Evolutionary conservation across 2,888 invertebrate genomes (phyloP), one percentile per base, ranked within the genome.

Genomic region (Pantelozetes paolii): DNA sequence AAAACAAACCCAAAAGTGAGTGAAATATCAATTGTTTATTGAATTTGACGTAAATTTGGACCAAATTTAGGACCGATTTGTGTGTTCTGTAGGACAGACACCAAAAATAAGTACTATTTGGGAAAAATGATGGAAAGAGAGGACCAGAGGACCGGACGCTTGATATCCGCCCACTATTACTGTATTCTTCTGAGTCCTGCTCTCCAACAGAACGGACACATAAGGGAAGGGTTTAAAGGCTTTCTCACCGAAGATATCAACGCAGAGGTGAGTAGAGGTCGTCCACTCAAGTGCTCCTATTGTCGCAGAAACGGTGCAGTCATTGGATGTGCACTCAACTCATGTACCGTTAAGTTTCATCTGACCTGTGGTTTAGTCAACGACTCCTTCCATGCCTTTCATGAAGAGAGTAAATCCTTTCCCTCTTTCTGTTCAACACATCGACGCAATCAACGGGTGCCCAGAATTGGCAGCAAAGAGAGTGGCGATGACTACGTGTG

Each of bases 281-380:
- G n/a, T 23, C 50, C 26, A n/a, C 50, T 73, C 9, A 32, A n/a
- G 20, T 73, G 73, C 32, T 48, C 28, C 36, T 73, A 73, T 57
- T 73, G 73, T 69, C 30, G n/a, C 2, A 54, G 70, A 57, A 57
- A 26, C 20, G 69, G 69, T 23, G 73, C 73, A 6, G 73, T 70
- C 9, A 57, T 73, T 30, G 73, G 73, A 1, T 73, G 73, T 57
- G 2, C 20, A 1, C 32, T 69, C 13, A 13, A n/a, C 8, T 32
- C 32, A 15, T 73, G 73, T 48, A 3, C 15, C n/a, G 18, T 70
- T 15, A 69, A 42, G 9, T 73, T 50, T 69, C 73, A 73, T 40
- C 48, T 73, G 32, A 45, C 73, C 6, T 73, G 73, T 69, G 73
- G 73, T 32, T 30, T 73, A 15, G 23, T 45, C 8, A 69, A 73